These are phyloP conservation scores for Sebastes alutus DNA, from an alignment of 2,797 vertebrate genomes.

Conservation along the genomic window DNA sequence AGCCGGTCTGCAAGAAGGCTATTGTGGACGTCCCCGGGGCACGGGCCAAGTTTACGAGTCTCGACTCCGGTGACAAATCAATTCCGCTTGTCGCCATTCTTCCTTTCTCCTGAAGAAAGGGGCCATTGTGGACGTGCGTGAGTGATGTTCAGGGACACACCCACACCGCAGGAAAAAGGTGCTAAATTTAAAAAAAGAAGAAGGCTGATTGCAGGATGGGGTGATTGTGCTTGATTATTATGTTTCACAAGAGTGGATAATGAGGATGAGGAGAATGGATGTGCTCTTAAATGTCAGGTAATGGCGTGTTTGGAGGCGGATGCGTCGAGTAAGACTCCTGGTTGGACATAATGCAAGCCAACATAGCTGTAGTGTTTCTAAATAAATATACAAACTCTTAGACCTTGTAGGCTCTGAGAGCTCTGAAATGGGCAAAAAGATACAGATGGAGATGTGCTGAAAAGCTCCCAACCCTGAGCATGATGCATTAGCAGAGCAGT, in stretches of 20 bases:
- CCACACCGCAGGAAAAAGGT: not conserved
- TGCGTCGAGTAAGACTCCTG: not conserved
- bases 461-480: not conserved
- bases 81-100: constrained; percentile 40
- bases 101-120: not conserved
- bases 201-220: constrained; percentile 30
- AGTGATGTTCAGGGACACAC: not conserved
- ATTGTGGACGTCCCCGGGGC: constrained; percentile 60
- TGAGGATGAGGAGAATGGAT: constrained; percentile 4
- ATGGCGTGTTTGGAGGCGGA: not conserved
- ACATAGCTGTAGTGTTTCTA: not conserved
- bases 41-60: constrained; percentile 42
- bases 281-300: constrained; percentile 14
- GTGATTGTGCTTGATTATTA: constrained; percentile 42
- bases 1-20: constrained; percentile 49
- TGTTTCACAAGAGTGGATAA: constrained; percentile 33
- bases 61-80: constrained; percentile 63
- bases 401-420: not conserved
- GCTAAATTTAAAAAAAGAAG: not conserved
- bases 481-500: constrained; percentile 21
- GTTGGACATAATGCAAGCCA: not conserved
- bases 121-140: not conserved
- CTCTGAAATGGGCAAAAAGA: not conserved
- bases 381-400: not conserved
- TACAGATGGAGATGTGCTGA: not conserved